A percentile compares a stretch with the other conserved stretches of the same genome.
Conservation (phyloP, 2,888 invertebrate genomes). For the Drosophila mercatorum region DNA sequence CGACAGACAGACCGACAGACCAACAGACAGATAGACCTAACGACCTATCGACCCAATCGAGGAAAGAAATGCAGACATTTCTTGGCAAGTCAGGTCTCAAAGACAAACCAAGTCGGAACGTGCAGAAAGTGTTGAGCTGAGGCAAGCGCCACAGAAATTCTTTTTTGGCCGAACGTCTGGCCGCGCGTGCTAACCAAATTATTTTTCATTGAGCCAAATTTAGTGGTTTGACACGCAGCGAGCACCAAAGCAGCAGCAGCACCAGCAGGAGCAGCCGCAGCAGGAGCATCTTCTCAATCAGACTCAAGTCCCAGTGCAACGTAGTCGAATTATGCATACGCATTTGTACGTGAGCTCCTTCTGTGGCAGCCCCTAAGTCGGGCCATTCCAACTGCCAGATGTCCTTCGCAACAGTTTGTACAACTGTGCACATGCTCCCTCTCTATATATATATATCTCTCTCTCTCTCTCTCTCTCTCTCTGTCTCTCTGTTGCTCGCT, state of each 20-base stretch:
- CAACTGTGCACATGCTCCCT: slow-evolving; percentile 5
- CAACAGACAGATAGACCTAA: not conserved
- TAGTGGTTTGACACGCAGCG: slow-evolving; percentile 46
- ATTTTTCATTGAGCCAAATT: slow-evolving; percentile 62
- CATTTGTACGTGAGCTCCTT: slow-evolving; percentile 27
- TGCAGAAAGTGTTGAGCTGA: slow-evolving; percentile 46
- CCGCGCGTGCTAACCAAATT: slow-evolving; percentile 62
- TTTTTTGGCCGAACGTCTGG: slow-evolving; percentile 35
- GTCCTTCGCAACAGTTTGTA: slow-evolving; percentile 28
- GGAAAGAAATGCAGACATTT: slow-evolving; percentile 40
- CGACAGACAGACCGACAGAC: not conserved
- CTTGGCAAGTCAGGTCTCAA: slow-evolving; percentile 48
- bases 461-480: not conserved
- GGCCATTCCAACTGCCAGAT: slow-evolving; percentile 28
- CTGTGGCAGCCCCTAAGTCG: not conserved
- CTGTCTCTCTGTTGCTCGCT: slow-evolving; percentile 18
- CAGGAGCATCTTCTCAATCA: slow-evolving; percentile 28
- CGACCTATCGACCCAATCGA: slow-evolving; percentile 4
- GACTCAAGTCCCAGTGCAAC: slow-evolving; percentile 24
- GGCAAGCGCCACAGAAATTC: slow-evolving; percentile 25
- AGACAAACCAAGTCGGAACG: slow-evolving; percentile 39
- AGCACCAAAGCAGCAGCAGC: slow-evolving; percentile 1
- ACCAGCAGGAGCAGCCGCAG: not conserved
- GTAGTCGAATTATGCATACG: slow-evolving; percentile 44
- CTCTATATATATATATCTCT: not conserved